Conservation (phyloP, 2,888 invertebrate species). For the Pharmacophagus antenor region DNA sequence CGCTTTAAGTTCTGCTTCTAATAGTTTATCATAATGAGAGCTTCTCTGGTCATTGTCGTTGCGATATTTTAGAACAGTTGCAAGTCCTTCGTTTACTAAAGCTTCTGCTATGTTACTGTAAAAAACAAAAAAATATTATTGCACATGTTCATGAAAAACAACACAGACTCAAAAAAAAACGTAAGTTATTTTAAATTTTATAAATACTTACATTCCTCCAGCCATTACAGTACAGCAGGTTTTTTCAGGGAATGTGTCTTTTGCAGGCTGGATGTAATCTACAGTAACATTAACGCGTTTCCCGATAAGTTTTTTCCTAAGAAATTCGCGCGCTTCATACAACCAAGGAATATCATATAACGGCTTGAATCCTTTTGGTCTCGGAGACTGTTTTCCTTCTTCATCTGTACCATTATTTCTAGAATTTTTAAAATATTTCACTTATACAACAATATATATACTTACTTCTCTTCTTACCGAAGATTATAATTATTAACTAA, state of each 20-base stretch:
- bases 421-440: slow-evolving; percentile 10
- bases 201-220: slow-evolving; percentile 74
- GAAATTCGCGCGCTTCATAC: slow-evolving; percentile 98
- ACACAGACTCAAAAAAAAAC: too few species aligned
- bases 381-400: slow-evolving; percentile 84
- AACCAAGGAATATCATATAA: slow-evolving; percentile 99
- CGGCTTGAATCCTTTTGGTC: slow-evolving; percentile 89
- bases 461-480: too few species aligned
- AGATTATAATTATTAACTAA: too few species aligned
- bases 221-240: slow-evolving; percentile 95
- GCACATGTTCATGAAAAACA: too few species aligned
- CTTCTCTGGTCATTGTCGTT: slow-evolving; percentile 98
- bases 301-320: slow-evolving; percentile 96
- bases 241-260: slow-evolving; percentile 96
- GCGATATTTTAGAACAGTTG: slow-evolving; percentile 94
- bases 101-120: slow-evolving; percentile 95
- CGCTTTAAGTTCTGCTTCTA: slow-evolving; percentile 96
- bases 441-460: too few species aligned
- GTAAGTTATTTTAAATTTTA: too few species aligned
- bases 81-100: slow-evolving; percentile 94
- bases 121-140: slow-evolving; percentile 28
- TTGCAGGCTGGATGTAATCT: slow-evolving; percentile 98
- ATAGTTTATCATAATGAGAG: slow-evolving; percentile 93
- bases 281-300: slow-evolving; percentile 95
- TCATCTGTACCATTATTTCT: slow-evolving; percentile 79